A percentile compares a stretch with the other conserved stretches of the same genome.
These are phyloP conservation scores for Oplegnathus fasciatus DNA, from an alignment of 2,113 vertebrate species.

Conservation along the genomic window DNA sequence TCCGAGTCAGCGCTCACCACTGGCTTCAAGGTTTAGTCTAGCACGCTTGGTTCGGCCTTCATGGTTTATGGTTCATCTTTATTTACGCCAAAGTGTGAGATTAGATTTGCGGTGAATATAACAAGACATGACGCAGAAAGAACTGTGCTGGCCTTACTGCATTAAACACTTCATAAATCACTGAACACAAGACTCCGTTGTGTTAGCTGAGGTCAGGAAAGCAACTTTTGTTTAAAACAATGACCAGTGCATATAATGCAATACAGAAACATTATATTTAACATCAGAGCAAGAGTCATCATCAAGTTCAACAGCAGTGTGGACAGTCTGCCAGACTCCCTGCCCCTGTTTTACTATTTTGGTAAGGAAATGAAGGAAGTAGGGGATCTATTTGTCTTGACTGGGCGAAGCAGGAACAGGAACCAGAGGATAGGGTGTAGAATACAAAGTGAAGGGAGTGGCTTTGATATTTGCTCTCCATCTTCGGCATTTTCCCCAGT, in stretches of 20 bases:
- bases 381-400: conserved; percentile 60
- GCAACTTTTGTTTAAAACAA: conserved; percentile 25
- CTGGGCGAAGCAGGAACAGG: conserved; percentile 62
- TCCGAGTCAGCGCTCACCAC: conserved; percentile 36
- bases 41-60: conserved; percentile 42
- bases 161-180: conserved; percentile 57
- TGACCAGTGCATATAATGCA: conserved; percentile 6
- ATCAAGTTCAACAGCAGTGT: conserved; percentile 25
- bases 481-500: too few relatives aligned
- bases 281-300: conserved; percentile 7
- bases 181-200: conserved; percentile 29
- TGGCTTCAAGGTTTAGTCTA: conserved; percentile 57
- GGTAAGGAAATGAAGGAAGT: conserved; percentile 71
- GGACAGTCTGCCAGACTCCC: conserved; percentile 37
- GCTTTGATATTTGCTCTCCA: conserved; percentile 53
- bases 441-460: conserved; percentile 54
- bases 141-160: conserved; percentile 17
- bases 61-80: conserved; percentile 52
- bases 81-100: conserved; percentile 52
- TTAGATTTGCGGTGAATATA: conserved; percentile 47
- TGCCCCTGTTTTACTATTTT: conserved; percentile 50
- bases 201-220: conserved; percentile 38
- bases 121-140: conserved; percentile 28
- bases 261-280: conserved; percentile 16
- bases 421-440: conserved; percentile 59